Base-by-base conservation (phyloP, 2,888 invertebrate genomes). In the Cheilosia soror region DNA sequence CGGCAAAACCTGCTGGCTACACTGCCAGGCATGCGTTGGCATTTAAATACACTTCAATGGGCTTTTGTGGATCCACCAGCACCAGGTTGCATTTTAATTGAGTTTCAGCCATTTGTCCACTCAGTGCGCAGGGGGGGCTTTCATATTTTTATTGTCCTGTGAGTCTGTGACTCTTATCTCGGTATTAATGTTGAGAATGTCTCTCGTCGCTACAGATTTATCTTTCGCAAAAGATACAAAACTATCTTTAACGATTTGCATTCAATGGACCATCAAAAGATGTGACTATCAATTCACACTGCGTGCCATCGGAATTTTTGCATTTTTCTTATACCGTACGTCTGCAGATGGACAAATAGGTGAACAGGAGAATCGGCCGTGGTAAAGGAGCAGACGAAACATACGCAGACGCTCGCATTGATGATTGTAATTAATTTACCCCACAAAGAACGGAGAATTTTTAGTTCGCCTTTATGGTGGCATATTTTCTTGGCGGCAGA, bases 341-440 rank as follows among this genome's bases (percentile, higher is more conserved):
- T 15, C 20, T 25, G 11, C 20, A 37, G 57, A 57, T 42, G 66
- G 71, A 47, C 82, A 82, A 77, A 81, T 63, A 71, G 69, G 71
- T 69, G 58, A 72, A 65, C 51, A 53, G 65, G 44, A 63, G 55
- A 51, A 29, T 25, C 58, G 20, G 57, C 29, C 42, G 13, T 11
- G 13, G 37, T 1, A 31, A 31, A 31, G 3, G 20, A 44, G 25
- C 44, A 7, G 40, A 51, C 29, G 13, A 62, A n/a, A 33, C 40
- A 29, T 53, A n/a, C 15, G 37, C 40, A 63, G 42, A 37, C 15
- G 33, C 25, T 37, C 63, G 49, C 49, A 57, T 49, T 80, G 71
- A 84, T 80, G 80, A 58, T 29, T 51, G 71, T 71, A 84, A 84
- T 84, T 84, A 84, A 84, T 84, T 75, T 60, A 40, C 53, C 42